Evolutionary conservation across 2,113 vertebrate species (phyloP), one percentile per base, ranked within the genome.

Genomic region (Acinonyx jubatus): DNA sequence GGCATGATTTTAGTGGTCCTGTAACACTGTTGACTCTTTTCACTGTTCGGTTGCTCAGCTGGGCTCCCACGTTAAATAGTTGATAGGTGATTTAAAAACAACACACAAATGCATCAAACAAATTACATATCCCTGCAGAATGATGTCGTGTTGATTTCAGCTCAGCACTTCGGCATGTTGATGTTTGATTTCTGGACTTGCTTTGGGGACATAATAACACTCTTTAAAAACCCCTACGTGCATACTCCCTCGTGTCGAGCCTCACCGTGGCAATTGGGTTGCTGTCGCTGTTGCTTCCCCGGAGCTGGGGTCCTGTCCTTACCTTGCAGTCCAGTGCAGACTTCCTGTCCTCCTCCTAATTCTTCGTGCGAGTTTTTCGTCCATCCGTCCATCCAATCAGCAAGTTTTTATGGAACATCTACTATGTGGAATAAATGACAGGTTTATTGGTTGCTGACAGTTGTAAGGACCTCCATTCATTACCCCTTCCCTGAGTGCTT

Each of bases 301-400:
- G 0, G 36, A 16, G 9, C 55, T 14, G 7, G 63, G 57, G 23
- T 41, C 65, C 25, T 23, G 71, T 33, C 73, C 69, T 57, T 21
- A 11, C 31, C 50, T 65, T 0, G 0, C 13, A 23, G 15, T 41
- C 16, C 13, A 5, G 45, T 1, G 41, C 23, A 5, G 36, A n/a
- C 15, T 41, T 38, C 14, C 38, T 33, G 33, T 13, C 27, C 7
- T 27, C 10, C 45, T 88, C 61, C 82, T 13, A 2, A 10, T 41
- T 55, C 57, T 33, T 38, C 73, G 52, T 31, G 57, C 68, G 10
- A 3, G 16, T 61, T 82, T 86, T 57, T 65, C 12, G 13, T 65
- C 73, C 36, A 38, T 41, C 68, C 36, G 10, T 15, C 23, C n/a
- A 25, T 41, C 29, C 8, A 0, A 31, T 41, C 29, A 41, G 41